A percentile compares a stretch with the other conserved stretches of the same genome.
Conservation (phyloP, 2,888 invertebrate genomes). For the Acleris laterana region DNA sequence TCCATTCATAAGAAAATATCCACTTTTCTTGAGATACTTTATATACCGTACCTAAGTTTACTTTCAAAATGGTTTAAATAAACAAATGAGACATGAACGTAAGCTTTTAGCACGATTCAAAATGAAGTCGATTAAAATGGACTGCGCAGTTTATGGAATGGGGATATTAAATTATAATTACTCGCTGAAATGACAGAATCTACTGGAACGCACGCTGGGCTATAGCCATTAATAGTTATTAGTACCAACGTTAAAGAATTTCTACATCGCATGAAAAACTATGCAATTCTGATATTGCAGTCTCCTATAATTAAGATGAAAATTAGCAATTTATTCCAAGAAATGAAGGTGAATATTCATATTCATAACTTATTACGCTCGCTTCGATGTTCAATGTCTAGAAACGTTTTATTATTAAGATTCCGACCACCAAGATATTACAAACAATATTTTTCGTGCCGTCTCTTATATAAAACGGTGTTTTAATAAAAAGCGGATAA, state of each 20-base stretch:
- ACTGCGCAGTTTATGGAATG: slow-evolving; percentile 60
- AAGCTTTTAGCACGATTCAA: too few species aligned
- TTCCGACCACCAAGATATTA: slow-evolving; percentile 37
- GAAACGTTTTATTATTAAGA: slow-evolving; percentile 19
- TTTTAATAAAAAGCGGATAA: slow-evolving; percentile 82
- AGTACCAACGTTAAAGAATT: slow-evolving; percentile 68
- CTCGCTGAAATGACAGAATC: slow-evolving; percentile 67
- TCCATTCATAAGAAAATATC: too few species aligned
- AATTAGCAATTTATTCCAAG: background rate
- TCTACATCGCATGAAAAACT: slow-evolving; percentile 67
- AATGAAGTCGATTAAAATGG: slow-evolving; percentile 15
- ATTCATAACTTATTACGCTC: background rate
- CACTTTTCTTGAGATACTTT: too few species aligned
- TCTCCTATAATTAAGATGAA: slow-evolving; percentile 5
- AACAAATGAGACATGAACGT: too few species aligned
- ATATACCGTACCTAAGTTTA: too few species aligned
- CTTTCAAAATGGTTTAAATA: too few species aligned
- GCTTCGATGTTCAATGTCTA: background rate
- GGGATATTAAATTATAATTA: slow-evolving; percentile 62
- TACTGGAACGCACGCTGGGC: slow-evolving; percentile 53
- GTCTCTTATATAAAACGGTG: slow-evolving; percentile 68
- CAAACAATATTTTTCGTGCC: slow-evolving; percentile 64
- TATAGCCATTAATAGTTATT: slow-evolving; percentile 71
- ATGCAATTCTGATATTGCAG: slow-evolving; percentile 54
- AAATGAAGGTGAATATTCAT: background rate